Percentiles rank a stretch among this genome's conserved stretches.
phyloP scores from a whole-genome alignment of 2,797 vertebrate genomes.

The Peromyscus aztecus region DNA sequence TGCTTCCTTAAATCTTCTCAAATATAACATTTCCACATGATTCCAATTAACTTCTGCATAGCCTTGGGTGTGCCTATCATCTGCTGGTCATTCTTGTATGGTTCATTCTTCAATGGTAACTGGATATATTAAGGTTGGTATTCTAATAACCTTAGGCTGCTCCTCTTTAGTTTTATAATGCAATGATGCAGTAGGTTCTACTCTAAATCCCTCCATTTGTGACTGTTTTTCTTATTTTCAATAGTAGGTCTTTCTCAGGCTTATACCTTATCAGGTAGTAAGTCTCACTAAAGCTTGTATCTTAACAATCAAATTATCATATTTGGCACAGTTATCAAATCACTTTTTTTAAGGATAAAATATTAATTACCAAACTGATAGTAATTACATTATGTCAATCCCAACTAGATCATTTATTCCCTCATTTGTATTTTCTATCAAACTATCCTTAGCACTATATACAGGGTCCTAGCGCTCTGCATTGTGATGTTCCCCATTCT shows the following conservation, averaged over 20 bases:
- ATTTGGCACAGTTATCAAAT: no score
- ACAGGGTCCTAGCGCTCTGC: not conserved
- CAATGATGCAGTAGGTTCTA: not conserved
- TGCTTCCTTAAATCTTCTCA: not conserved
- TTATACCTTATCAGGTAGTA: no score
- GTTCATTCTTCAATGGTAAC: not conserved
- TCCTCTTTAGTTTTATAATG: not conserved
- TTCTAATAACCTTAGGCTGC: not conserved
- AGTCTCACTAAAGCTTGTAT: no score
- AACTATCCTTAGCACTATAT: not conserved
- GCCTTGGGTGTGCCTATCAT: not conserved
- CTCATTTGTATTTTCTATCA: not conserved
- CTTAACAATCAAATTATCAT: no score
- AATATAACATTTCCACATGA: not conserved
- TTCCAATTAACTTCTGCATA: not conserved
- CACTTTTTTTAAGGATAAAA: not conserved
- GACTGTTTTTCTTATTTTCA: no score
- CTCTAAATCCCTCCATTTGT: no score
- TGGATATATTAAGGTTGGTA: not conserved
- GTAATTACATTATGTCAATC: not conserved
- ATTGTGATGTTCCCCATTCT: not conserved
- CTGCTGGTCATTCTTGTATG: not conserved
- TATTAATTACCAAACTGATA: not conserved
- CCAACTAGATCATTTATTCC: not conserved
- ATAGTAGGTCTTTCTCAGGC: no score